Evolutionary conservation across 2,113 vertebrate genomes (phyloP).

Genomic region (Taurulus bubalis): DNA sequence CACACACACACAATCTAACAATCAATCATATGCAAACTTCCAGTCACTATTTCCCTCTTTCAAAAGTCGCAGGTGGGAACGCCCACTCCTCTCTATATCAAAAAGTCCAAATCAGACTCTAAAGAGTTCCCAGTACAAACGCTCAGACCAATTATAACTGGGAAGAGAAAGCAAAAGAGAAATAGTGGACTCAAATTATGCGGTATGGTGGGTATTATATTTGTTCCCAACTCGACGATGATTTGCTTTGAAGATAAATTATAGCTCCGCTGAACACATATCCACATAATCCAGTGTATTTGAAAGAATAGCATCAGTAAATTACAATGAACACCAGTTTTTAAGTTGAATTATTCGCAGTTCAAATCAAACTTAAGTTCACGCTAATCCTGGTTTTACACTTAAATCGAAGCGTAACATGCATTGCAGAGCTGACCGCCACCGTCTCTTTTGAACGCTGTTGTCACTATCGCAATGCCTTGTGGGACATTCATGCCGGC

Average conservation of each 20-base stretch:
- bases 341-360: not conserved
- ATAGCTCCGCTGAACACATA: not conserved
- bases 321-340: not conserved
- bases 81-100: not conserved
- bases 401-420: no score
- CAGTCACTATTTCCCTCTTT: slow-evolving; percentile 15
- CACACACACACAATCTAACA: not conserved
- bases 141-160: not conserved
- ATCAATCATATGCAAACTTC: slow-evolving; percentile 49
- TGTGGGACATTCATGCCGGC: not conserved
- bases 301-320: not conserved
- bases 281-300: not conserved
- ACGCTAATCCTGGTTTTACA: not conserved
- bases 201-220: not conserved
- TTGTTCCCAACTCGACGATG: not conserved
- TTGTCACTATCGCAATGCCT: not conserved
- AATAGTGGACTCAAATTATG: not conserved
- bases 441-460: no score
- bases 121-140: not conserved
- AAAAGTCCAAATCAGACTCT: not conserved
- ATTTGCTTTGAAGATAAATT: not conserved
- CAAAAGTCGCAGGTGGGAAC: slow-evolving; percentile 3
- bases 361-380: no score
- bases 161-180: not conserved
- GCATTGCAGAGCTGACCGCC: no score